Percentiles rank a stretch among this genome's conserved stretches.
Conservation (phyloP, 1,140 invertebrate genomes). For the Riptortus pedestris region DNA sequence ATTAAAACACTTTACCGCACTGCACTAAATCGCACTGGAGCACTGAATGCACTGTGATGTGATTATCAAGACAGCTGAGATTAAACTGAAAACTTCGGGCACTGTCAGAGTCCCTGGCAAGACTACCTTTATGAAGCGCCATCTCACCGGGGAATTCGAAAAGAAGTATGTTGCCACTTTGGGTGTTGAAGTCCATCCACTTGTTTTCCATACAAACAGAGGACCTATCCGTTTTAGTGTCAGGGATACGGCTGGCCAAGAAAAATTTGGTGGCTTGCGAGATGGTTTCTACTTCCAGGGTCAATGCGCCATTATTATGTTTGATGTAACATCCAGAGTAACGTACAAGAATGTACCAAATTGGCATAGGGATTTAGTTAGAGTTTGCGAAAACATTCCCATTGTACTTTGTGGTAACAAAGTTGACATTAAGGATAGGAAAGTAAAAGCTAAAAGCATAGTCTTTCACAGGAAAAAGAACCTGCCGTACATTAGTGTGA, state of each 20-base stretch:
- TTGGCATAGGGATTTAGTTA: slow-evolving; percentile 96
- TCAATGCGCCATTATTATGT: slow-evolving; percentile 99
- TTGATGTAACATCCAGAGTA: slow-evolving; percentile 97
- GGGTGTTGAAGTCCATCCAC: slow-evolving; percentile 96
- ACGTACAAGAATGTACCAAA: slow-evolving; percentile 99
- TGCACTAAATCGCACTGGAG: too few species aligned
- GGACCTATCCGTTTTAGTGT: slow-evolving; percentile 97
- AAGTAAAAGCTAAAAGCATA: slow-evolving; percentile 99
- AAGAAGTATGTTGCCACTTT: slow-evolving; percentile 99
- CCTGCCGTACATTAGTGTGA: slow-evolving; percentile 98
- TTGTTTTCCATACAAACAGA: slow-evolving; percentile 96
- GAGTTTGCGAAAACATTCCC: slow-evolving; percentile 98
- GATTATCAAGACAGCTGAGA: too few species aligned
- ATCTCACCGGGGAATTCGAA: slow-evolving; percentile 99
- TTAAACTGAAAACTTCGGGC: too few species aligned
- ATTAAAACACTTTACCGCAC: too few species aligned
- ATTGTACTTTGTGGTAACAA: slow-evolving; percentile 96
- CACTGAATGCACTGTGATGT: too few species aligned
- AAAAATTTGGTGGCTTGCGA: slow-evolving; percentile 96
- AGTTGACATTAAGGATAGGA: slow-evolving; percentile 99
- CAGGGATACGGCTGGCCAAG: slow-evolving; percentile 99
- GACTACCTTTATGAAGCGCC: slow-evolving; percentile 98
- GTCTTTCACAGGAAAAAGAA: slow-evolving; percentile 99
- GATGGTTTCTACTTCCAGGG: slow-evolving; percentile 99
- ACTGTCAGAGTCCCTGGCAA: slow-evolving; percentile 99